Conservation (phyloP, 2,888 invertebrate genomes). For the Chymomyza fuscimana region DNA sequence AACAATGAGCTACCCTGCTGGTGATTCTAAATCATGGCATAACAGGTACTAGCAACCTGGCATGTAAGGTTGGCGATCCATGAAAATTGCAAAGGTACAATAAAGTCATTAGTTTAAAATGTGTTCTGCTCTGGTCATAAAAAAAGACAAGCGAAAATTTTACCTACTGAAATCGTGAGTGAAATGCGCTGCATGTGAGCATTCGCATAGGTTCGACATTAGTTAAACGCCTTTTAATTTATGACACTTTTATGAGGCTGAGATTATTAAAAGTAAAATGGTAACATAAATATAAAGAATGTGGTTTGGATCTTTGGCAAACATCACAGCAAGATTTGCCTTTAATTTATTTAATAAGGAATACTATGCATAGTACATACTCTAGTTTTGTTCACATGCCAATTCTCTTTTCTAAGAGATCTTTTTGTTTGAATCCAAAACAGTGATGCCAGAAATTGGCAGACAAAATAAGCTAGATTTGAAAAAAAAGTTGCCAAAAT, state of each 20-base stretch:
- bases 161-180: slow-evolving; percentile 36
- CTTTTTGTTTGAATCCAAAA: too few relatives aligned
- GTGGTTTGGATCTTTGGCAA: too few relatives aligned
- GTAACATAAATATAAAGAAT: slow-evolving; percentile 41
- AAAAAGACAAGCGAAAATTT: slow-evolving; percentile 11
- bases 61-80: background rate
- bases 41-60: background rate
- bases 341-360: too few relatives aligned
- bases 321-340: too few relatives aligned
- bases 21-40: background rate
- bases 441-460: too few relatives aligned
- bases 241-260: slow-evolving; percentile 75
- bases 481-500: too few relatives aligned
- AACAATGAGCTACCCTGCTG: slow-evolving; percentile 32
- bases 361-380: too few relatives aligned
- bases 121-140: slow-evolving; percentile 41
- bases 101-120: slow-evolving; percentile 67
- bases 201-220: slow-evolving; percentile 47
- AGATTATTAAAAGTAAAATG: slow-evolving; percentile 62
- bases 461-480: too few relatives aligned
- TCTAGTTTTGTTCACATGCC: too few relatives aligned
- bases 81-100: slow-evolving; percentile 55
- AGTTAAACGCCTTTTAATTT: slow-evolving; percentile 76
- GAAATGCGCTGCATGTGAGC: slow-evolving; percentile 70
- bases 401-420: too few relatives aligned